Conservation (phyloP, 2,888 invertebrate species). For the Zaprionus lineosus region DNA sequence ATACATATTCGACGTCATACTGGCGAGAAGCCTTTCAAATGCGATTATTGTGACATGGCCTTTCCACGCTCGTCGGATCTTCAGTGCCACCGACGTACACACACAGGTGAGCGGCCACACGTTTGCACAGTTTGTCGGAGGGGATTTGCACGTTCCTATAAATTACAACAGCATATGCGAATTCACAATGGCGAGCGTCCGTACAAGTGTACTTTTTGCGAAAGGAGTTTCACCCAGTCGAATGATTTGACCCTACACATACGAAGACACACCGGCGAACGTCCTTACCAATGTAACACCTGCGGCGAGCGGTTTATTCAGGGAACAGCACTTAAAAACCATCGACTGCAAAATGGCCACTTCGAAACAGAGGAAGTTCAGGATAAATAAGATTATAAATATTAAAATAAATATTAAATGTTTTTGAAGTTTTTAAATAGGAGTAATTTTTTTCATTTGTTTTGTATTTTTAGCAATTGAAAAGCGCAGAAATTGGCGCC, state of each 20-base stretch:
- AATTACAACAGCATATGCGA: conserved; percentile 86
- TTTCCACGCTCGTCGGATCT: conserved; percentile 86
- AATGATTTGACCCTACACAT: conserved; percentile 88
- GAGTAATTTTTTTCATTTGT: neutral
- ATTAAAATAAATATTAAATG: neutral
- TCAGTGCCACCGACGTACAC: conserved; percentile 85
- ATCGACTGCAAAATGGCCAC: conserved; percentile 82
- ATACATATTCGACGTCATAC: conserved; percentile 88
- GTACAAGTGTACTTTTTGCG: conserved; percentile 85
- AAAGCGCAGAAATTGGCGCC: too few relatives aligned
- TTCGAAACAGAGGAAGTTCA: conserved; percentile 27
- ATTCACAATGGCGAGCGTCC: conserved; percentile 85
- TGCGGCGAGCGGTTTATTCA: conserved; percentile 89
- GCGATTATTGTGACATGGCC: conserved; percentile 86
- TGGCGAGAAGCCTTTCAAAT: conserved; percentile 87
- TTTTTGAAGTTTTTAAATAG: neutral
- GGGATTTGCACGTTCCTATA: conserved; percentile 86
- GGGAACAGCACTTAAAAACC: conserved; percentile 86
- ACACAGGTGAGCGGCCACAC: conserved; percentile 86
- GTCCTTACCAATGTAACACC: conserved; percentile 87
- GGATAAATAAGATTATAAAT: conserved; percentile 26
- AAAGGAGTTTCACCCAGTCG: conserved; percentile 86
- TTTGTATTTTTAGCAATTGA: too few relatives aligned
- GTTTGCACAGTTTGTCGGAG: conserved; percentile 79
- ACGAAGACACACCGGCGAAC: conserved; percentile 88